Base-by-base conservation (phyloP, 2,113 vertebrate species). In the Dipodomys ordii region DNA sequence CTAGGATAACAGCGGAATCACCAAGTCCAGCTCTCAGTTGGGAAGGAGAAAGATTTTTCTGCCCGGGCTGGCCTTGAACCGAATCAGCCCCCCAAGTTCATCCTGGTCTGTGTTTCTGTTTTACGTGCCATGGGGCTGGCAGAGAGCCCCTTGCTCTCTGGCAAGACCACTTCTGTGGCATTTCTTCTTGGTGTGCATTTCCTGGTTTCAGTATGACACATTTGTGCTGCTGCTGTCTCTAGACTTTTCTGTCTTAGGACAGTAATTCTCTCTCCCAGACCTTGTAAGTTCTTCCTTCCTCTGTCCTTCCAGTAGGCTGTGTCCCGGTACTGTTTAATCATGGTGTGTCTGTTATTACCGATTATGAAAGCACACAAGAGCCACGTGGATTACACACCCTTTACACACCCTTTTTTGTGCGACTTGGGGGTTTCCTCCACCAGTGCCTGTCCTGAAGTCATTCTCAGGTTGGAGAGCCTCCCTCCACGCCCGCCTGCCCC, bases 291-390 rank as follows among this genome's bases (percentile, higher is more conserved):
- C 3, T 30, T 25, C 10, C n/a, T 49, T 27, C 62, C 49, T 71
- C 23, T 19, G 0, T 0, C 32, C 27, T 20, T 53, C 16, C 9
- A 1, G 2, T 0, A 7, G 53, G 72, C 49, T 6, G 0, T 3
- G 8, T 39, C 68, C 78, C 1, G n/a, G 13, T 28, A 1, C 2
- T 18, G 30, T 6, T 25, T 6, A 4, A 0, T 69, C 49, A 0
- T 8, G 4, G 68, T 15, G 8, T 8, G 6, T 76, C 73, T 64
- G 0, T 64, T 5, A 2, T 46, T 4, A 0, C 4, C 39, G 32
- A 4, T 60, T 13, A 15, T 0, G 22, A 68, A 32, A 64, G 8
- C 53, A 22, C 13, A 22, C 8, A 1, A 0, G 35, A 77, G 53
- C 46, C 60, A 13, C 30, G 6, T 22, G 19, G n/a, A 18, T n/a